phyloP scores from a whole-genome alignment of 1,140 invertebrate species.

The Ctenoplectra terminalis region DNA sequence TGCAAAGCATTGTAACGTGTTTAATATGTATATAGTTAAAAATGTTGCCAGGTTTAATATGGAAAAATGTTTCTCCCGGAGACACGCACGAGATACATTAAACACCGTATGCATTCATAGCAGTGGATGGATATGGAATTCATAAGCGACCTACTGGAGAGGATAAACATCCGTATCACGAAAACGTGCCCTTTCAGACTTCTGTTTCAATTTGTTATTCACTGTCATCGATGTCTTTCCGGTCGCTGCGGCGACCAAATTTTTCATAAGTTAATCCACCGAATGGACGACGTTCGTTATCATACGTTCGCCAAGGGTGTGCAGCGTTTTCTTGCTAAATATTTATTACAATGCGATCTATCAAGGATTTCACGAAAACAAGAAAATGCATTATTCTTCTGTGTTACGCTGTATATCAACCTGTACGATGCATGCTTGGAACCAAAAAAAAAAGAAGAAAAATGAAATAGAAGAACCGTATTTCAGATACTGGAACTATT shows the following conservation, averaged over 20 bases:
- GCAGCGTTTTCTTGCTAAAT: background rate
- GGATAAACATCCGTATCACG: constrained; percentile 26
- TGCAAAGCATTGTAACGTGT: background rate
- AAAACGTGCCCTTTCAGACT: background rate
- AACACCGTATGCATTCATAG: background rate
- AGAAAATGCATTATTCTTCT: background rate
- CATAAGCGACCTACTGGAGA: background rate
- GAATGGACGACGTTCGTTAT: constrained; percentile 21
- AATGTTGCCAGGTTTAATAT: background rate
- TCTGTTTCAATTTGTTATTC: constrained; percentile 48
- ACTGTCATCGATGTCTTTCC: constrained; percentile 35
- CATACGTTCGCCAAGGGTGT: background rate
- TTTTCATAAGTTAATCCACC: constrained; percentile 41
- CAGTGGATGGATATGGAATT: constrained; percentile 34
- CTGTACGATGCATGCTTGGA: background rate
- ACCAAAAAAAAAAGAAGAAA: too few species aligned
- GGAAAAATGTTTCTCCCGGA: background rate
- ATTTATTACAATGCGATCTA: constrained; percentile 5
- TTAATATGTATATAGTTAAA: background rate
- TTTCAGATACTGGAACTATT: too few species aligned
- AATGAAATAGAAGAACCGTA: background rate
- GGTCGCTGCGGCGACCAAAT: constrained; percentile 3
- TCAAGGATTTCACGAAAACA: background rate
- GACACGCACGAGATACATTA: background rate
- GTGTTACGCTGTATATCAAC: background rate